Percentiles rank a stretch among this genome's conserved stretches.
These are phyloP conservation scores for Sander vitreus DNA, from an alignment of 2,113 vertebrate species.

Conservation along the genomic window DNA sequence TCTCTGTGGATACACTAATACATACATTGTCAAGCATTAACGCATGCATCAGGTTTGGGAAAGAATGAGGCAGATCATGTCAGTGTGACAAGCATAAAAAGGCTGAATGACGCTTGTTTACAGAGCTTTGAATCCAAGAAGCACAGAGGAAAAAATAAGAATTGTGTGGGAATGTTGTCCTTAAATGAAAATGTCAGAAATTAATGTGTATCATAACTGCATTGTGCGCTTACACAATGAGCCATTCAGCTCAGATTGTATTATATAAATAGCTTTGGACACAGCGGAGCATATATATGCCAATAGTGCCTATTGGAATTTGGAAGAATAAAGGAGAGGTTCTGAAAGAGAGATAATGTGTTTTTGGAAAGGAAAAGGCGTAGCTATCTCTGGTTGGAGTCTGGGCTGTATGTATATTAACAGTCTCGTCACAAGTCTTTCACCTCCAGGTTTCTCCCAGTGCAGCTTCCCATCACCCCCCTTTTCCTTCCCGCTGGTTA, in stretches of 20 bases:
- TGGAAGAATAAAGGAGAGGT: slow-evolving; percentile 65
- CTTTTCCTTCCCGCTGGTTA: slow-evolving; percentile 30
- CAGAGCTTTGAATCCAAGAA: slow-evolving; percentile 32
- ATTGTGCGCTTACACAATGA: slow-evolving; percentile 72
- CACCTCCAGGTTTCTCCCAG: slow-evolving; percentile 33
- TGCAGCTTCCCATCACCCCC: slow-evolving; percentile 16
- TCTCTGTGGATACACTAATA: not conserved
- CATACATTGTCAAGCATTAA: not conserved
- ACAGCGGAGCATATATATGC: slow-evolving; percentile 54
- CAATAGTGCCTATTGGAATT: slow-evolving; percentile 73
- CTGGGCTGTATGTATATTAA: slow-evolving; percentile 42
- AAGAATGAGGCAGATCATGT: slow-evolving; percentile 33
- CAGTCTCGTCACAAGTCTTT: slow-evolving; percentile 51
- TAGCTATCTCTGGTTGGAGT: slow-evolving; percentile 48
- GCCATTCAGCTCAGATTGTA: slow-evolving; percentile 72
- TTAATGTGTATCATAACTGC: slow-evolving; percentile 65
- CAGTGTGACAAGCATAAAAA: slow-evolving; percentile 45
- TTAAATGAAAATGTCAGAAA: slow-evolving; percentile 67
- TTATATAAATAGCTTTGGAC: slow-evolving; percentile 71
- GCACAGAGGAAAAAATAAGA: slow-evolving; percentile 25
- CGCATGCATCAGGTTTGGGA: not conserved
- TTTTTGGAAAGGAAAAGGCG: slow-evolving; percentile 60
- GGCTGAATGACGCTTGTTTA: slow-evolving; percentile 48
- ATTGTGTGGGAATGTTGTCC: slow-evolving; percentile 41
- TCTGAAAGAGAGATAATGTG: slow-evolving; percentile 71